A percentile compares a stretch with the other conserved stretches of the same genome.
Evolutionary conservation across 23 tunicate species (phyloP).

Genomic region (Corella eumyota): DNA sequence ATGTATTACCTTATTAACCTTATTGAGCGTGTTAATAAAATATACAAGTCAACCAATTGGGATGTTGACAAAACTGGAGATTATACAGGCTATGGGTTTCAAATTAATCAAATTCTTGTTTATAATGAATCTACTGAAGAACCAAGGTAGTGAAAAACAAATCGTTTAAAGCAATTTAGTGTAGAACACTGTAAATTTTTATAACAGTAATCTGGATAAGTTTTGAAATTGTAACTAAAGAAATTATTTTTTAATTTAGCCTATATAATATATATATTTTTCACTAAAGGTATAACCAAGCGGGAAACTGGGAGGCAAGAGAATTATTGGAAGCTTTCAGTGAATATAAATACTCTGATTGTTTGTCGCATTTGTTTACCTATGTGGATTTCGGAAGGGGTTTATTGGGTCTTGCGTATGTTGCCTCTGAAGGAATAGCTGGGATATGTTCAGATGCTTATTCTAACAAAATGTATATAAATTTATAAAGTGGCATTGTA

Average conservation of each 20-base stretch:
- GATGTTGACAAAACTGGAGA: constrained; percentile 10
- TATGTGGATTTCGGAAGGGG: constrained; percentile 85
- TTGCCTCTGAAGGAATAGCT: constrained; percentile 46
- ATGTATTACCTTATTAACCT: constrained; percentile 67
- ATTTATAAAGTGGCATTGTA: neutral
- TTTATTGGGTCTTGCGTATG: constrained; percentile 88
- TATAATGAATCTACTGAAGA: constrained; percentile 16
- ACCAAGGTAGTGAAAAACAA: constrained; percentile 28
- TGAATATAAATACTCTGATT: constrained; percentile 33
- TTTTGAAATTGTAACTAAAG: no score
- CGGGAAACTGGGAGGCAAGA: constrained; percentile 19
- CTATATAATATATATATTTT: no score
- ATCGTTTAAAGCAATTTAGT: no score
- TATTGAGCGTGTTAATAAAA: constrained; percentile 60
- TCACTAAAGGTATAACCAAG: constrained; percentile 15
- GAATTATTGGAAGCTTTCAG: constrained; percentile 73
- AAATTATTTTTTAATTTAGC: no score
- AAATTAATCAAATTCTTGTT: constrained; percentile 44
- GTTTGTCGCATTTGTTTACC: constrained; percentile 92
- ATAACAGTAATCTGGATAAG: no score
- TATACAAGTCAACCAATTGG: constrained; percentile 69
- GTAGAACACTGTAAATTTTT: no score
- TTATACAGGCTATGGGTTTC: constrained; percentile 67
- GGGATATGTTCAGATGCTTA: constrained; percentile 41
- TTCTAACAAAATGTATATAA: no score